These are phyloP conservation scores for Caenorhabditis brenneri DNA, from an alignment of 1,140 invertebrate genomes.

Conservation along the genomic window DNA sequence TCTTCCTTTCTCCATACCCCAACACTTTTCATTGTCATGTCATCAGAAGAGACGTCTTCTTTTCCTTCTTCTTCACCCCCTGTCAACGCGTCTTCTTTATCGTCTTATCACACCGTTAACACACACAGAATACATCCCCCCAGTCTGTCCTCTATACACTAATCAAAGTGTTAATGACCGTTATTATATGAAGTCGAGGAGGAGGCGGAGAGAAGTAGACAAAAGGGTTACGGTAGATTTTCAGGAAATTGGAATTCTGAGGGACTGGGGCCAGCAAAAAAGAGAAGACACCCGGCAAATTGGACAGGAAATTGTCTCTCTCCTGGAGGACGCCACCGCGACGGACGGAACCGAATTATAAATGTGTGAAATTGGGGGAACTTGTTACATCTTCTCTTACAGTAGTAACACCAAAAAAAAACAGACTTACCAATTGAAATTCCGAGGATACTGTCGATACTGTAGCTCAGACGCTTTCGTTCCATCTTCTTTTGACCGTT, in stretches of 20 bases:
- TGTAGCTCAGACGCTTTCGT: constrained; percentile 46
- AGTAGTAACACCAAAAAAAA: no score
- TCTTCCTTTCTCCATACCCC: background rate
- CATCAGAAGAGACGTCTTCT: no score
- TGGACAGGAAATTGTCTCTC: constrained; percentile 4
- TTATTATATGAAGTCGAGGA: background rate
- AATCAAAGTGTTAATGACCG: constrained; percentile 36
- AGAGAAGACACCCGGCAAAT: background rate
- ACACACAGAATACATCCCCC: background rate
- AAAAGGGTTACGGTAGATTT: no score
- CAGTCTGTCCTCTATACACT: background rate
- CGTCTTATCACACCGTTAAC: constrained; percentile 27
- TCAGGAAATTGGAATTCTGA: background rate
- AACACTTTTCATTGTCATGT: background rate
- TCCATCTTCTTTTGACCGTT: background rate
- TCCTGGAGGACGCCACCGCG: background rate
- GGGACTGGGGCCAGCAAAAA: background rate
- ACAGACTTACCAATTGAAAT: constrained; percentile 55
- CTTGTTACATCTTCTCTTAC: no score
- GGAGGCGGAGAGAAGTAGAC: background rate
- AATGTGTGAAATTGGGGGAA: constrained; percentile 26
- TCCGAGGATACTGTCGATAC: constrained; percentile 56
- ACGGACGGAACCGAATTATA: constrained; percentile 22
- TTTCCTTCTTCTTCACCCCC: background rate
- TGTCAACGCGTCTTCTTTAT: background rate